A percentile compares a stretch with the other conserved stretches of the same genome.
These are phyloP conservation scores for Eptesicus fuscus DNA, from an alignment of 2,113 vertebrate genomes.

Conservation along the genomic window DNA sequence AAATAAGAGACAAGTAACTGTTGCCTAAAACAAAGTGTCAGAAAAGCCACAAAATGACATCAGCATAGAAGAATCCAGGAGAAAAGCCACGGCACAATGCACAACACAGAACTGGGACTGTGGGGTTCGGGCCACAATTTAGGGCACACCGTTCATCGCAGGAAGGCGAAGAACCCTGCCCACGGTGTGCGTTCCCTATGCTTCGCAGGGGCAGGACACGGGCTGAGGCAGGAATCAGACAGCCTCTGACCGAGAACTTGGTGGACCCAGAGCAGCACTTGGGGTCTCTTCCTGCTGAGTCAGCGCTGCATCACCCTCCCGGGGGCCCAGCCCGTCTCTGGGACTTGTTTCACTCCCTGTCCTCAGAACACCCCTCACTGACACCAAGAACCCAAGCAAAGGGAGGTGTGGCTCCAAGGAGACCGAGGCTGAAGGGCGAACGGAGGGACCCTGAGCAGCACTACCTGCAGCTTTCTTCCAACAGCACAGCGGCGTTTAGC, in stretches of 20 bases:
- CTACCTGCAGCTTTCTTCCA: not conserved
- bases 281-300: not conserved
- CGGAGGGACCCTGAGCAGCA: not conserved
- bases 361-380: not conserved
- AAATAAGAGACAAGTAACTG: not conserved
- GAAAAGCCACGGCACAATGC: not conserved
- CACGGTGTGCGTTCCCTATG: not conserved
- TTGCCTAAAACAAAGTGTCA: not conserved
- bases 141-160: not conserved
- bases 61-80: not conserved
- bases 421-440: not conserved
- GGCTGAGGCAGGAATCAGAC: not conserved
- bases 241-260: not conserved
- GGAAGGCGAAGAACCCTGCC: not conserved
- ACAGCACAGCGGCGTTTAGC: not conserved
- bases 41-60: not conserved
- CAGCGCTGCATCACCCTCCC: not conserved
- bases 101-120: not conserved
- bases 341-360: not conserved
- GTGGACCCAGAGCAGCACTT: not conserved
- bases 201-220: not conserved
- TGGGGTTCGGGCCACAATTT: not conserved
- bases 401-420: not conserved
- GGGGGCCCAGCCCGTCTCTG: not conserved
- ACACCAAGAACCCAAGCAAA: not conserved